phyloP scores from a whole-genome alignment of 2,888 invertebrate genomes.

The Dione vanillae region DNA sequence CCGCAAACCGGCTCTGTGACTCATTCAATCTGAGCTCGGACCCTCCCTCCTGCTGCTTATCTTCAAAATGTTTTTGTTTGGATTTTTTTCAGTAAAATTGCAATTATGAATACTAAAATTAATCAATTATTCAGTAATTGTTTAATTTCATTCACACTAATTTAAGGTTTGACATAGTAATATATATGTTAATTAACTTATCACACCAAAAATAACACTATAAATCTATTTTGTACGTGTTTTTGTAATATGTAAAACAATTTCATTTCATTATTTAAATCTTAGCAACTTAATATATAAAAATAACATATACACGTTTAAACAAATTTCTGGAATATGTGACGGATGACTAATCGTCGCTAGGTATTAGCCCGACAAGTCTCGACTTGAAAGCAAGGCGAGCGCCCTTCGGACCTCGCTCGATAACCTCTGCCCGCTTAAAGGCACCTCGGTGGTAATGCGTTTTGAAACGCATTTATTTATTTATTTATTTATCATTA shows the following conservation, averaged over 20 bases:
- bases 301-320: not conserved
- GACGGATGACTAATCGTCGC: slow-evolving; percentile 50
- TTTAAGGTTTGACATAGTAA: no score
- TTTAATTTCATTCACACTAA: no score
- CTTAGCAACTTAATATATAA: no score
- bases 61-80: slow-evolving; percentile 5
- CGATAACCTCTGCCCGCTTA: slow-evolving; percentile 65
- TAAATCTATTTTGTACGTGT: no score
- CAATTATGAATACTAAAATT: not conserved
- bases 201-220: no score
- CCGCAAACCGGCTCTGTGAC: slow-evolving; percentile 63
- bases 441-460: slow-evolving; percentile 31
- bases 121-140: no score
- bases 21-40: slow-evolving; percentile 58
- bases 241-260: no score
- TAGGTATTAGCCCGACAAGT: slow-evolving; percentile 67
- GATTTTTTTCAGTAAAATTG: not conserved
- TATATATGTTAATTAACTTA: no score
- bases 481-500: slow-evolving; percentile 18
- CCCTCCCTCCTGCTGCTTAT: slow-evolving; percentile 50
- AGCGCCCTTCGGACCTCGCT: slow-evolving; percentile 63
- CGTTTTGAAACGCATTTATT: slow-evolving; percentile 15
- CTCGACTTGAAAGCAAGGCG: slow-evolving; percentile 68
- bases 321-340: slow-evolving; percentile 31
- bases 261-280: no score